A percentile compares a stretch with the other conserved stretches of the same genome.
These are phyloP conservation scores for Lepus americanus DNA, from an alignment of 2,113 vertebrate genomes.

Conservation along the genomic window DNA sequence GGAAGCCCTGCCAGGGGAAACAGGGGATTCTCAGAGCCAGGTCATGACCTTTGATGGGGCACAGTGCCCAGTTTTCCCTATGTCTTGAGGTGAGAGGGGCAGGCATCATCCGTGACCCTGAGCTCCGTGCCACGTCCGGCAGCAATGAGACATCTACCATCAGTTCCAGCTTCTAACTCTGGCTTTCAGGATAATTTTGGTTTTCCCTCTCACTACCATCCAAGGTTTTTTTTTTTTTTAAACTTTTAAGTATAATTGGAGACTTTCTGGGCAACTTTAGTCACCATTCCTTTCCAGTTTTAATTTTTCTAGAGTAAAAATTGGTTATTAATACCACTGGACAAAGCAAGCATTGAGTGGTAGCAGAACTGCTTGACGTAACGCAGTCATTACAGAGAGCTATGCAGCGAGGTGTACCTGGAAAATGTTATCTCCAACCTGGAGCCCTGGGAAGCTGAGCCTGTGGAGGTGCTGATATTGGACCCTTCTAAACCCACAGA, in stretches of 20 bases:
- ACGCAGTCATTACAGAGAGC: not conserved
- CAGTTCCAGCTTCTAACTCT: not conserved
- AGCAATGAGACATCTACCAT: not conserved
- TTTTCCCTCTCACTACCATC: not conserved
- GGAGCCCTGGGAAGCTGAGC: not conserved
- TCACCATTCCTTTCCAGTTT: conserved; percentile 4
- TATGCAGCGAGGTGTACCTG: not conserved
- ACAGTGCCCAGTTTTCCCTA: not conserved
- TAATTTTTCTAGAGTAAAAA: conserved; percentile 49
- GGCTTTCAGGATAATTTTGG: not conserved
- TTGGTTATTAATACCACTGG: not conserved
- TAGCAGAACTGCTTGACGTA: not conserved
- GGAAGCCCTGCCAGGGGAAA: not conserved
- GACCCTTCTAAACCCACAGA: not conserved
- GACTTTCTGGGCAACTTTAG: not conserved
- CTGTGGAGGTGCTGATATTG: not conserved
- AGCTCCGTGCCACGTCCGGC: not conserved
- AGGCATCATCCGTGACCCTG: rapidly evolving
- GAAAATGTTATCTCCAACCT: not conserved
- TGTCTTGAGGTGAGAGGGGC: not conserved
- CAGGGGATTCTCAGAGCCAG: not conserved
- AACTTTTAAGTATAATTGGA: not conserved
- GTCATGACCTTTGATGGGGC: not conserved
- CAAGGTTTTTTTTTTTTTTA: not conserved
- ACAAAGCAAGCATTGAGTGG: not conserved